Evolutionary conservation across 2,888 invertebrate genomes (phyloP), one percentile per base, ranked within the genome.

Genomic region (Cryptus viduatorius): DNA sequence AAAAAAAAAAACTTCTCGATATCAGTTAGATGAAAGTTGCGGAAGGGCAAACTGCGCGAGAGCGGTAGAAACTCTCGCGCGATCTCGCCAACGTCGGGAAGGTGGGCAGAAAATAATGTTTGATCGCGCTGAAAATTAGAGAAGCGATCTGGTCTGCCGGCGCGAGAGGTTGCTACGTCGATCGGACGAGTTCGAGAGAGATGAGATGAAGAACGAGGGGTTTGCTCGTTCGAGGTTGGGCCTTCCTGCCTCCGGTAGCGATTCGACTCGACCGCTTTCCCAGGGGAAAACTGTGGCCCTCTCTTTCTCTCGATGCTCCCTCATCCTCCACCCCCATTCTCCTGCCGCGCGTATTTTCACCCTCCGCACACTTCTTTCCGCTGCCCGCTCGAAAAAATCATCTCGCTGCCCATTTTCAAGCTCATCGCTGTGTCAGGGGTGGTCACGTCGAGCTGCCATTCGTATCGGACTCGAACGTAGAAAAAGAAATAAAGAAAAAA

Each of bases 61-160:
- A 76, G 72, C 81, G 79, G 76, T 76, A 42, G 42, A 53, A 78
- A 72, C 50, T 84, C 65, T 61, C 61, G 56, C 56, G 78, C 65
- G 42, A 59, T 48, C 56, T 31, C 61, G 61, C 29, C 29, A 14
- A 61, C 10, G 73, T 65, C 24, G 53, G 76, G 69, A 81, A 80
- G 86, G 86, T 80, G 87, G 87, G 88, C 84, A 83, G 89, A 88
- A 91, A 90, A 90, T 90, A 89, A 90, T 89, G 91, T 92, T 90
- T 90, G 90, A 91, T 92, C 90, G 90, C 89, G 90, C 89, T 92
- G 91, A 90, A 92, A 92, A 92, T 92, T 91, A 90, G 90, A 91
- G 89, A 90, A 89, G 88, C 89, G 91, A 90, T 90, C 87, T 88
- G 88, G 73, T 81, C 82, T 78, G 50, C 65, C 65, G 16, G 84